phyloP scores from a whole-genome alignment of 2,888 invertebrate genomes.

The Silvanus unidentatus region DNA sequence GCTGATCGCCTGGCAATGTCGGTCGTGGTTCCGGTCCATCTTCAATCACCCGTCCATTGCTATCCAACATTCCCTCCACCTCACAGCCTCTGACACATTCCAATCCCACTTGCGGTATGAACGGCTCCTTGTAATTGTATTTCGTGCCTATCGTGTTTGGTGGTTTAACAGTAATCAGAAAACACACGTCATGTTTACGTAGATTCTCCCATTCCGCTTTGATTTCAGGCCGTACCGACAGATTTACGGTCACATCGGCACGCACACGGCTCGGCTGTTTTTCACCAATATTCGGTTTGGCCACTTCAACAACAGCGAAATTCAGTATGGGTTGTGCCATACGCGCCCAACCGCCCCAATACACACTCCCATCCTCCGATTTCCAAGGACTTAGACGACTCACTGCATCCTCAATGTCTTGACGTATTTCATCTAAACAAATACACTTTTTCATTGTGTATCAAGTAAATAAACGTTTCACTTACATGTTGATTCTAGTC shows the following conservation, averaged over 20 bases:
- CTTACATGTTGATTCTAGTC: conserved; percentile 95
- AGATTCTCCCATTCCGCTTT: conserved; percentile 96
- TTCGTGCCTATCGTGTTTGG: conserved; percentile 76
- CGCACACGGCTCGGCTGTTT: conserved; percentile 91
- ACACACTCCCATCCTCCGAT: conserved; percentile 76
- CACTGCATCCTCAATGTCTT: conserved; percentile 96
- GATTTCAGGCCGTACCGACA: conserved; percentile 85
- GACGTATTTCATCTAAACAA: conserved; percentile 94
- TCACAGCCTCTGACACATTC: conserved; percentile 94
- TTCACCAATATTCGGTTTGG: conserved; percentile 87
- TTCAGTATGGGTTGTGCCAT: conserved; percentile 94
- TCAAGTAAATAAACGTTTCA: conserved; percentile 28
- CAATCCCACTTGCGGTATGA: conserved; percentile 89
- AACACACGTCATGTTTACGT: conserved; percentile 96
- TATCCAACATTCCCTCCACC: conserved; percentile 96
- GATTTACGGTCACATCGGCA: conserved; percentile 89
- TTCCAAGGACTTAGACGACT: conserved; percentile 92
- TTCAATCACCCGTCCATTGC: conserved; percentile 91
- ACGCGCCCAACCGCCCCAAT: conserved; percentile 97
- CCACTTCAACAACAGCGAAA: conserved; percentile 92
- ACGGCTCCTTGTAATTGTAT: conserved; percentile 75
- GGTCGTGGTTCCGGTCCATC: conserved; percentile 91
- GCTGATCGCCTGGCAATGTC: conserved; percentile 75
- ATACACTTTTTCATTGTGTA: too few species aligned
- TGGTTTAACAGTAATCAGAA: conserved; percentile 87